Base-by-base conservation (phyloP, 2,888 invertebrate genomes). In the Aradus depressus region DNA sequence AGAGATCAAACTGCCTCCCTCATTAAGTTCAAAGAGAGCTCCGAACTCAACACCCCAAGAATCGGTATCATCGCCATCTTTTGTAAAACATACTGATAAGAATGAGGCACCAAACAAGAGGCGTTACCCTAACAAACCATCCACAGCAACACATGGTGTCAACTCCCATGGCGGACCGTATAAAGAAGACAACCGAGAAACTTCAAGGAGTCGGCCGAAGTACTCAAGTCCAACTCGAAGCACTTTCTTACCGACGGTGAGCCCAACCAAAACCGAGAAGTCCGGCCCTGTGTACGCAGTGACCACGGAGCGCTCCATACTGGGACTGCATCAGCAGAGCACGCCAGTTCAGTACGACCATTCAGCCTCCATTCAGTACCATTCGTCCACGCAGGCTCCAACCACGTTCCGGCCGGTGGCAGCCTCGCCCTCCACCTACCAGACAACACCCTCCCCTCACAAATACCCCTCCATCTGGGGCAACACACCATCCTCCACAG, bases 1-100 rank as follows among this genome's bases (percentile, higher is more conserved):
- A 0, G 86, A 88, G 64, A 77, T 88, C 23, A 84, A 86, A 63
- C 63, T 88, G 43, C 88, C 88, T 0, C 80, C 82, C 18, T 65
- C 68, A 3, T 65, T 68, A 0, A 42, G 44, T 10, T 54, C 50
- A 32, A 50, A 50, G 6, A 26, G 41, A 10, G 37, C 34, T 16
- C 10, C 35, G 3, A 51, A 52, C 35, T 47, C 50, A 12, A 56
- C 60, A 5, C 57, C 60, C 6, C 48, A 56, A 35, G 58, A 60
- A 51, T 60, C 61, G 2, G 50, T 60, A 10, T 55, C 57, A 22
- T 54, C 60, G 3, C 59, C 58, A 14, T 53, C 56, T 35, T 60
- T 57, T 31, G 56, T 60, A 4, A 60, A 59, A 23, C 58, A 56
- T 23, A 41, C 26, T 4, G 49, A 44, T 2, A 56, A 56, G 47